These are phyloP conservation scores for Rhombomys opimus DNA, from an alignment of 2,113 vertebrate species.

Conservation along the genomic window DNA sequence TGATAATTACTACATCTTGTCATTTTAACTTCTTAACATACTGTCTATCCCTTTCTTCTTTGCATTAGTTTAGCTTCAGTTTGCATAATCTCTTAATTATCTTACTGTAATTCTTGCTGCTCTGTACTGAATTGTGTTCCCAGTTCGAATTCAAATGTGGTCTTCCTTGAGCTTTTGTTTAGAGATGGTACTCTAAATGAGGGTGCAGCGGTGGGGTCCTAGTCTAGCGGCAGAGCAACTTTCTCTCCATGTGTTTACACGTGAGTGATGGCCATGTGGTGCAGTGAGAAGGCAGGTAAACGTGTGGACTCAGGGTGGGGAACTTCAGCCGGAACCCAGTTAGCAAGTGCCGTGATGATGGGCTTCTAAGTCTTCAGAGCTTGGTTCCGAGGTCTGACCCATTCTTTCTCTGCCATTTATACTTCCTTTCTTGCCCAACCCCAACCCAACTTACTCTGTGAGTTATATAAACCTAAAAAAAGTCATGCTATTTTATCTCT, in stretches of 20 bases:
- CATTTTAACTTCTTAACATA: conserved; percentile 21
- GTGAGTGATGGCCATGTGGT: background rate
- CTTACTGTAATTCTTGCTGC: background rate
- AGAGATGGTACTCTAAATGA: background rate
- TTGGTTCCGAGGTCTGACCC: background rate
- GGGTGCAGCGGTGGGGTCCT: background rate
- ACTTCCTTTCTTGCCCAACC: conserved; percentile 9
- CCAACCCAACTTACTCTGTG: background rate
- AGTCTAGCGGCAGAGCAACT: background rate
- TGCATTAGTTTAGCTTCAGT: background rate
- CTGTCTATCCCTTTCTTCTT: background rate
- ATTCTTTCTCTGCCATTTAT: background rate
- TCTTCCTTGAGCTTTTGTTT: background rate
- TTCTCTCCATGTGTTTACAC: background rate
- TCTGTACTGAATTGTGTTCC: background rate
- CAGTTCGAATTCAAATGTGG: conserved; percentile 6
- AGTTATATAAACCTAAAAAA: conserved; percentile 15
- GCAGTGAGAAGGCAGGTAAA: background rate
- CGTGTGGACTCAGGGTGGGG: background rate
- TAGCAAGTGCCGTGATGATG: background rate
- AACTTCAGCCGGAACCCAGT: background rate
- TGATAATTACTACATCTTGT: background rate
- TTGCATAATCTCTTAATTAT: background rate
- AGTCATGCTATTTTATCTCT: background rate
- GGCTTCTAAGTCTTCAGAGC: background rate